Percentiles rank a stretch among this genome's conserved stretches.
These are phyloP conservation scores for Ctenicera cuprea DNA, from an alignment of 2,888 invertebrate genomes.

Conservation along the genomic window DNA sequence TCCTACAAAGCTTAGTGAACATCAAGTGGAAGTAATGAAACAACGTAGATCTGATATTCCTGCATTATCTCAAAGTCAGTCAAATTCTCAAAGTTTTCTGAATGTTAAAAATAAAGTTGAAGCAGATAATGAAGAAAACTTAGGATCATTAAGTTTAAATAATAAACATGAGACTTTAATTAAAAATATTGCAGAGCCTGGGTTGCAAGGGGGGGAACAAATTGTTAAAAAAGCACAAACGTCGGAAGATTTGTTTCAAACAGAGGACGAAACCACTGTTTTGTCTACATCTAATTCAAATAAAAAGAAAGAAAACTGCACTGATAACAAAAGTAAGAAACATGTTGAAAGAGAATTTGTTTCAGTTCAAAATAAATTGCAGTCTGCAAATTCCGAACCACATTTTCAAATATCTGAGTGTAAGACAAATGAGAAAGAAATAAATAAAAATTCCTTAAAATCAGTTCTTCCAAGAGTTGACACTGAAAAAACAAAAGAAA, in stretches of 20 bases:
- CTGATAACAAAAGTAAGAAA: background rate
- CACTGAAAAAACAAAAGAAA: too few relatives aligned
- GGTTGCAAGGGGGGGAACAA: too few relatives aligned
- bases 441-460: too few relatives aligned
- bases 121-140: background rate
- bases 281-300: background rate
- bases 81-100: slow-evolving; percentile 38
- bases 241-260: background rate
- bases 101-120: background rate
- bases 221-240: background rate
- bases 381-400: background rate
- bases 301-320: background rate
- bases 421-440: too few relatives aligned
- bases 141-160: too few relatives aligned
- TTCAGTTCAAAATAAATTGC: background rate
- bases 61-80: slow-evolving; percentile 80
- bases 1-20: slow-evolving; percentile 82
- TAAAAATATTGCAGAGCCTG: too few relatives aligned
- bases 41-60: slow-evolving; percentile 85
- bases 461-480: too few relatives aligned
- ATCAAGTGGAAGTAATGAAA: slow-evolving; percentile 84
- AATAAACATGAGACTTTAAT: too few relatives aligned
- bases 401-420: too few relatives aligned
- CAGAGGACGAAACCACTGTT: background rate
- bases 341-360: background rate